These are phyloP conservation scores for Rhinoderma darwinii DNA, from an alignment of 2,113 vertebrate genomes.

Conservation along the genomic window DNA sequence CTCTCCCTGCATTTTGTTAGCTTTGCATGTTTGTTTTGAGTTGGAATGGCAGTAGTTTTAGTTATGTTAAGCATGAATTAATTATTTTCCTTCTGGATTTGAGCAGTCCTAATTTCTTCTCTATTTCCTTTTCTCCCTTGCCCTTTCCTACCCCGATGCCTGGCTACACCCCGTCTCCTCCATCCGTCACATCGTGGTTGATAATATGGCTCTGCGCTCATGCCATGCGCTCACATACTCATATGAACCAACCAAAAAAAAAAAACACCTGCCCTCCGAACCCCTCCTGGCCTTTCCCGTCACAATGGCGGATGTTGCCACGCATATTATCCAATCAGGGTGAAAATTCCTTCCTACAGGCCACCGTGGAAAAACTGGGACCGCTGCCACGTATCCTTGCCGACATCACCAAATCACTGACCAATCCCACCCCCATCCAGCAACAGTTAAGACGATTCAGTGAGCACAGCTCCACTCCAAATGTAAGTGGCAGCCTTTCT, in stretches of 20 bases:
- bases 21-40: slow-evolving; percentile 83
- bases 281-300: slow-evolving; percentile 70
- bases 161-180: slow-evolving; percentile 72
- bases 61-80: slow-evolving; percentile 85
- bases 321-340: slow-evolving; percentile 87
- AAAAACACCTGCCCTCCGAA: slow-evolving; percentile 74
- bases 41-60: slow-evolving; percentile 80
- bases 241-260: slow-evolving; percentile 46
- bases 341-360: slow-evolving; percentile 99
- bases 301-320: slow-evolving; percentile 72
- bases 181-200: slow-evolving; percentile 82
- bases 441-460: slow-evolving; percentile 84
- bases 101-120: slow-evolving; percentile 82
- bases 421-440: slow-evolving; percentile 83
- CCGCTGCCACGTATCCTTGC: slow-evolving; percentile 93
- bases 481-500: slow-evolving; percentile 88
- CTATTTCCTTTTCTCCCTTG: slow-evolving; percentile 83
- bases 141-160: slow-evolving; percentile 55
- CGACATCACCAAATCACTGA: slow-evolving; percentile 87
- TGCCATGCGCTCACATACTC: slow-evolving; percentile 72
- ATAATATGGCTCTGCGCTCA: slow-evolving; percentile 81
- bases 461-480: slow-evolving; percentile 86
- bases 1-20: slow-evolving; percentile 64
- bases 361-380: slow-evolving; percentile 92
- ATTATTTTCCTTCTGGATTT: slow-evolving; percentile 72